Conservation (phyloP, 1,140 invertebrate genomes). For the Trichoplusia ni region DNA sequence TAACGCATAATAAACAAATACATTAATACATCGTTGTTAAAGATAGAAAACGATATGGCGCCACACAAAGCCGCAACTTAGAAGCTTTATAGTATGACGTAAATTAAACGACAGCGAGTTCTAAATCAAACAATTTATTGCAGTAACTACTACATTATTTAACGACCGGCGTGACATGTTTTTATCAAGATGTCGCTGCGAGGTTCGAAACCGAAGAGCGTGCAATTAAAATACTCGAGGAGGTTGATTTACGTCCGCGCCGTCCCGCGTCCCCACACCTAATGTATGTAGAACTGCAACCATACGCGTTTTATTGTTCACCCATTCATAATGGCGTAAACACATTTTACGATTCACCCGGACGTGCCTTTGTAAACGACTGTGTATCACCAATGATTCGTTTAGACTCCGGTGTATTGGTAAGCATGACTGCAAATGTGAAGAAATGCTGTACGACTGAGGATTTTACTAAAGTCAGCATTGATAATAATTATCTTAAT, state of each 20-base stretch:
- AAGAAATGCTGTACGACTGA: too few species aligned
- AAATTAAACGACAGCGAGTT: slow-evolving; percentile 30
- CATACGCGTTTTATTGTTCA: slow-evolving; percentile 21
- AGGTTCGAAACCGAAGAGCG: slow-evolving; percentile 50
- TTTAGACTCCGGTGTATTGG: too few species aligned
- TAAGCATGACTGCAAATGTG: too few species aligned
- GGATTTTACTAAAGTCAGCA: too few species aligned
- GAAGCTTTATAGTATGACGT: slow-evolving; percentile 28
- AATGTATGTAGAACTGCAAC: slow-evolving; percentile 30
- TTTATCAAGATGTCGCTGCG: slow-evolving; percentile 47
- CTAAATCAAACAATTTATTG: slow-evolving; percentile 52
- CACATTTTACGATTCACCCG: slow-evolving; percentile 14
- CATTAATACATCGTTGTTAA: slow-evolving; percentile 8
- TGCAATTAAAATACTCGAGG: slow-evolving; percentile 46
- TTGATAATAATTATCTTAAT: too few species aligned
- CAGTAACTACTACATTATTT: slow-evolving; percentile 48
- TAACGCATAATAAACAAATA: not conserved
- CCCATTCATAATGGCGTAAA: slow-evolving; percentile 20
- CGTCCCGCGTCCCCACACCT: not conserved
- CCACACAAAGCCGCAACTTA: slow-evolving; percentile 1
- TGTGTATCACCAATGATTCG: not conserved
- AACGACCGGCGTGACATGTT: slow-evolving; percentile 46
- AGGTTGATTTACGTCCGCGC: slow-evolving; percentile 47
- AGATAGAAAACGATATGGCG: slow-evolving; percentile 6
- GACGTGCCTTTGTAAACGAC: slow-evolving; percentile 4